These are phyloP conservation scores for Nemapogon koenigi DNA, from an alignment of 2,888 invertebrate genomes.

Conservation along the genomic window DNA sequence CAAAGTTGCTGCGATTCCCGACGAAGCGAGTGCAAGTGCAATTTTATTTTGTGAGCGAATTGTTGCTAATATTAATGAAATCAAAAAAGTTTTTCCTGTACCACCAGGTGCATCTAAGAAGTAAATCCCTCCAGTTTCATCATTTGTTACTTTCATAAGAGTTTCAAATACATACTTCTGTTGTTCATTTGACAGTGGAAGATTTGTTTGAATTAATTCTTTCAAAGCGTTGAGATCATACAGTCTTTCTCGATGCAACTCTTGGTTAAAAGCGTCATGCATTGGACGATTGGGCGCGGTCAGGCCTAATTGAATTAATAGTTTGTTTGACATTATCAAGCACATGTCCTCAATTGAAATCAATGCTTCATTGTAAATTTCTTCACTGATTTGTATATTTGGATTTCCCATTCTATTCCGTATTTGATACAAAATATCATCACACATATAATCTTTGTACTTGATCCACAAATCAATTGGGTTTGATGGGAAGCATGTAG, in stretches of 20 bases:
- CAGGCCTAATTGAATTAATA: slow-evolving; percentile 20
- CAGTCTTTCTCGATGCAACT: slow-evolving; percentile 20
- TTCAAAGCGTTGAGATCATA: slow-evolving; percentile 19
- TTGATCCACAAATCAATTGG: slow-evolving; percentile 19
- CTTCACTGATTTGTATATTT: slow-evolving; percentile 20
- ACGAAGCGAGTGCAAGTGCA: slow-evolving; percentile 13
- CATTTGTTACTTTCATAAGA: slow-evolving; percentile 15
- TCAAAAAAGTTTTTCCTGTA: slow-evolving; percentile 19
- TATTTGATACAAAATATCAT: slow-evolving; percentile 20
- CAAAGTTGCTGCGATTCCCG: slow-evolving; percentile 14
- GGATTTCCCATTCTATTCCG: slow-evolving; percentile 17
- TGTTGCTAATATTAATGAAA: slow-evolving; percentile 20
- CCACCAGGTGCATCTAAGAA: slow-evolving; percentile 13
- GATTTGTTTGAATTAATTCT: slow-evolving; percentile 16
- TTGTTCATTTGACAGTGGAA: slow-evolving; percentile 7
- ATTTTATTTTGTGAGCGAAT: slow-evolving; percentile 19
- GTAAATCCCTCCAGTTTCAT: slow-evolving; percentile 16
- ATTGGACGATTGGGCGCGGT: slow-evolving; percentile 20
- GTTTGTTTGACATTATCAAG: slow-evolving; percentile 19
- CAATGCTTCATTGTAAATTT: slow-evolving; percentile 20
- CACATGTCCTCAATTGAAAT: slow-evolving; percentile 18
- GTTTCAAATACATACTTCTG: slow-evolving; percentile 17
- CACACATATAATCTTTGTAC: slow-evolving; percentile 20
- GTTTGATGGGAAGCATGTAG: slow-evolving; percentile 12
- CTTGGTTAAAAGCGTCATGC: slow-evolving; percentile 20